Base-by-base conservation (phyloP, 2,888 invertebrate genomes). In the Drosophila tanythrix region DNA sequence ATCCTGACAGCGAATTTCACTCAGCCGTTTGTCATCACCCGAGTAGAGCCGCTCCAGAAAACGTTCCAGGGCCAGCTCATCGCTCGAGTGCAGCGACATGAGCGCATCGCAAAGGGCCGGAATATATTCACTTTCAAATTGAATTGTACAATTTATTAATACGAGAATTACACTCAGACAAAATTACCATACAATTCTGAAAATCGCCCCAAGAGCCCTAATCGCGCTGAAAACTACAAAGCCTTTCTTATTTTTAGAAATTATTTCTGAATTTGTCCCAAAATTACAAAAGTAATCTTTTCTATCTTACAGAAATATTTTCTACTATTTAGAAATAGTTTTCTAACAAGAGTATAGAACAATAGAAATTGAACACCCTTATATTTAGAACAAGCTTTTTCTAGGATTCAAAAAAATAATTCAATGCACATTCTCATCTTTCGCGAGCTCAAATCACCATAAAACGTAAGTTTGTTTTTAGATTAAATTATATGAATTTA, bases 81-180 rank as follows among this genome's bases (percentile, higher is more conserved):
- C 89, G 33, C 78, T 76, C 1, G 52, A 13, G 31, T 83, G 71
- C 36, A 76, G 35, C 0, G 72, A 51, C 66, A 74, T 65, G 0
- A 91, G 70, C 5, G 56, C 72, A 13, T 77, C 59, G 46, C 91
- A 91, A 15, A 91, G 70, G 1, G 29, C 31, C 3, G 88, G 81
- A 33, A 91, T 86, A 13, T 79, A 58, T 0, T 62, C 60, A 15
- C 87, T 87, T 40, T 13, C 5, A n/a, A 59, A 46, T 25, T 15
- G 1, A 46, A 46, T 25, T 15, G 8, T 15, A 46, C 46, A 25
- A 25, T 46, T 46, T 15, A 15, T 21, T 43, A 21, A 21, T 43
- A 21, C 2, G 1, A 11, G 5, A 43, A 43, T 13, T 21, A 43
- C 43, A 21, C 5, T 13, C 21, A 21, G 43, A 21, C 6, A 43